Evolutionary conservation across 2,113 vertebrate genomes (phyloP).

Genomic region (Sturnira hondurensis): DNA sequence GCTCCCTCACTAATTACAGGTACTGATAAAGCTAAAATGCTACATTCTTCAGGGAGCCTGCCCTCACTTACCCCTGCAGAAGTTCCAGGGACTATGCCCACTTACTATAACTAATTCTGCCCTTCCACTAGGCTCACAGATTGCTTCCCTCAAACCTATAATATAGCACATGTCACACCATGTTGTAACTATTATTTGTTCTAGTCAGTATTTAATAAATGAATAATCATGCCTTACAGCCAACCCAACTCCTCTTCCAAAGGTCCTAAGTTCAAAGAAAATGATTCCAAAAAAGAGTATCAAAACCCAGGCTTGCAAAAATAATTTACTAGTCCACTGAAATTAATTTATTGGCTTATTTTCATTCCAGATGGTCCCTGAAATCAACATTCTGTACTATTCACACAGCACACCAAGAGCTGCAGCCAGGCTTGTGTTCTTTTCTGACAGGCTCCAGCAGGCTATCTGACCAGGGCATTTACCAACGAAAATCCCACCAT

Average conservation of each 20-base stretch:
- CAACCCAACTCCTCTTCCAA: neutral
- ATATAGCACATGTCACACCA: neutral
- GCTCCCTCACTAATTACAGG: neutral
- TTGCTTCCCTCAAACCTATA: neutral
- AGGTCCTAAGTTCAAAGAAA: slow-evolving; percentile 23
- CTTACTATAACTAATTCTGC: neutral
- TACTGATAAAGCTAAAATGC: neutral
- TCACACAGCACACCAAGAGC: neutral
- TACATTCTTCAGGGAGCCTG: neutral
- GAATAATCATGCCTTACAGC: neutral
- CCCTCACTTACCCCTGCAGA: neutral
- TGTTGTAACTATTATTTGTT: neutral
- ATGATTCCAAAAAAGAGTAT: slow-evolving; percentile 6
- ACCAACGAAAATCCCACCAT: neutral
- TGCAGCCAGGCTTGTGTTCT: neutral
- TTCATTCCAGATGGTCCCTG: slow-evolving; percentile 14
- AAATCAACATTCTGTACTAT: slow-evolving; percentile 7
- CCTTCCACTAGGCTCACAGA: neutral
- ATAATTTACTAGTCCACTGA: neutral
- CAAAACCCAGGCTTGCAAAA: neutral
- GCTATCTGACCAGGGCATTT: neutral
- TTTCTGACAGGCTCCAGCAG: neutral
- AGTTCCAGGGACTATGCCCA: neutral
- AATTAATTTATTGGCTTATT: slow-evolving; percentile 20
- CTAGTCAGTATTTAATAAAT: neutral